Evolutionary conservation across 1,140 invertebrate genomes (phyloP).

Genomic region (Tetragonula clypearis): DNA sequence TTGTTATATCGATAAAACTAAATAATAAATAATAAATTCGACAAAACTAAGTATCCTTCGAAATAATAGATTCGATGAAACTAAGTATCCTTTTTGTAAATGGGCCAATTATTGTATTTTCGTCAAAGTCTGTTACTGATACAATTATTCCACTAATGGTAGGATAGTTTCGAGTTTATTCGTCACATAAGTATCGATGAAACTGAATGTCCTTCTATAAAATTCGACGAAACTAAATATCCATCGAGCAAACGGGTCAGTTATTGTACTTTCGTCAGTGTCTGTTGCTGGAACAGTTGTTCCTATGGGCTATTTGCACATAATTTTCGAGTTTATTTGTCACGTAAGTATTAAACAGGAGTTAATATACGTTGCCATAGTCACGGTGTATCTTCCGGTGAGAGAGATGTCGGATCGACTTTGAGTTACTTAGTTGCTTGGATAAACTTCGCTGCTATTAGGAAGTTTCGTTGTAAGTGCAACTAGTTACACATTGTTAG

Average conservation of each 20-base stretch:
- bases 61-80: no score
- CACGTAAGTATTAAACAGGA: neutral
- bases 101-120: neutral
- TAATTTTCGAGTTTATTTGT: neutral
- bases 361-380: neutral
- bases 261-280: neutral
- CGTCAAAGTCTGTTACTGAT: neutral
- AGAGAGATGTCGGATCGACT: conserved; percentile 33
- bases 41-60: no score
- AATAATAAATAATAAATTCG: no score
- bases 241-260: no score
- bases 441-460: conserved; percentile 34
- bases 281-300: neutral
- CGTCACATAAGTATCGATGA: neutral
- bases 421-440: conserved; percentile 17
- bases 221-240: no score
- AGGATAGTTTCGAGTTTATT: neutral
- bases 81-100: no score
- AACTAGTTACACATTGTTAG: conserved; percentile 35
- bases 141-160: neutral
- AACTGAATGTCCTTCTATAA: no score
- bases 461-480: conserved; percentile 28
- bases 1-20: no score
- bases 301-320: neutral
- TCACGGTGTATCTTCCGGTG: conserved; percentile 17